Conservation (phyloP, 2,797 vertebrate species). For the Eidolon dupreanum region DNA sequence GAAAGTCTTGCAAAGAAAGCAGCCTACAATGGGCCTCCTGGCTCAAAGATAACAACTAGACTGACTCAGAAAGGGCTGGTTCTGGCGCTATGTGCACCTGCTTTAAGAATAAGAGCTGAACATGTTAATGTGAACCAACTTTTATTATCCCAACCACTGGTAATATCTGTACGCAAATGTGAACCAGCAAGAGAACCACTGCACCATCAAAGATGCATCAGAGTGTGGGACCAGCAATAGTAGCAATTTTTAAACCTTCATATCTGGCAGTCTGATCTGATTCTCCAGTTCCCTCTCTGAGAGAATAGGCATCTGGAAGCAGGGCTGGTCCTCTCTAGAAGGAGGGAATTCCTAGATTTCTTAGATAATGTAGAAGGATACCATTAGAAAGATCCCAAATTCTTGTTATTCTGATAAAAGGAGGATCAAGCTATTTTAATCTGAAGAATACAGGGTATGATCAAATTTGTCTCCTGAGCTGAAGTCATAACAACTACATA, state of each 20-base stretch:
- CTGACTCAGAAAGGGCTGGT: background rate
- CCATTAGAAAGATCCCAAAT: background rate
- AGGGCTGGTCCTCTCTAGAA: background rate
- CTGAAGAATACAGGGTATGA: background rate
- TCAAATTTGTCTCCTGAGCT: constrained; percentile 42
- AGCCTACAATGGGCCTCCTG: background rate
- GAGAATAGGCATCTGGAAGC: background rate
- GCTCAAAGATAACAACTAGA: background rate
- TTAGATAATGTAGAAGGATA: background rate
- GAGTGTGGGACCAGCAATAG: background rate
- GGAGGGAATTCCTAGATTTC: background rate
- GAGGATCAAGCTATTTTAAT: background rate
- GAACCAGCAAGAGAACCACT: background rate
- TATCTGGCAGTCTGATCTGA: background rate
- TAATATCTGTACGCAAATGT: background rate
- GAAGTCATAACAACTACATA: background rate
- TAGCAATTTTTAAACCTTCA: background rate
- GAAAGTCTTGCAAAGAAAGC: background rate
- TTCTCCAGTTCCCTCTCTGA: background rate
- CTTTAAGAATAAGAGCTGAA: background rate
- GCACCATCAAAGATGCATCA: background rate
- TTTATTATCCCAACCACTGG: background rate
- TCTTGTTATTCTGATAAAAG: background rate
- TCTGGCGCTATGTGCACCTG: background rate
- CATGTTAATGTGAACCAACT: background rate